Conservation (phyloP, 1,140 invertebrate genomes). For the Philotrypesis tridentata region DNA sequence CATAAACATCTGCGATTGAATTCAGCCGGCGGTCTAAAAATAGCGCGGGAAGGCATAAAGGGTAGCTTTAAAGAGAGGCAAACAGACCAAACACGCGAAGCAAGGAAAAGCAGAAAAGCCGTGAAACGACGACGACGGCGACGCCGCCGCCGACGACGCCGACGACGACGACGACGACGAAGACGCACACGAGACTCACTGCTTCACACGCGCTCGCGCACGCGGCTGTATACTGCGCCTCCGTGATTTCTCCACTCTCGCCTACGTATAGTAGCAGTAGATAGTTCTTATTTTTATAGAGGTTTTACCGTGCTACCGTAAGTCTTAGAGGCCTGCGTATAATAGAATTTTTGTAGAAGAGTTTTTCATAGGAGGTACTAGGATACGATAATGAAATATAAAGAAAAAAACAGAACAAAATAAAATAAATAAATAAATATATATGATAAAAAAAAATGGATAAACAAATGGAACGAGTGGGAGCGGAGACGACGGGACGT, state of each 20-base stretch:
- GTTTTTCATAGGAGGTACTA: slow-evolving; percentile 53
- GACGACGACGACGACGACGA: no score
- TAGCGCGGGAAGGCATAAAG: slow-evolving; percentile 17
- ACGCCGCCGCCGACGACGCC: background rate
- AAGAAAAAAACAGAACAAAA: slow-evolving; percentile 14
- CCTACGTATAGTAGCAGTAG: slow-evolving; percentile 61
- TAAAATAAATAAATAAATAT: slow-evolving; percentile 40
- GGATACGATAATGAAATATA: slow-evolving; percentile 41
- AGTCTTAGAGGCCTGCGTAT: slow-evolving; percentile 74
- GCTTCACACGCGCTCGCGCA: background rate
- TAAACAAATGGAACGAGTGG: slow-evolving; percentile 18
- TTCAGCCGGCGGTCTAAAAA: slow-evolving; percentile 27
- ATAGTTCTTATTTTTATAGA: slow-evolving; percentile 76
- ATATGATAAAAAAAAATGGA: slow-evolving; percentile 35
- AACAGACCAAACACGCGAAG: background rate
- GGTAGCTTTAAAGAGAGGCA: slow-evolving; percentile 19
- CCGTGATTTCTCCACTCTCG: slow-evolving; percentile 47
- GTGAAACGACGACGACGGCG: background rate
- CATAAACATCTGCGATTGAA: slow-evolving; percentile 22
- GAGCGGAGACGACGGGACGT: background rate
- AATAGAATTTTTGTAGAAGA: slow-evolving; percentile 64
- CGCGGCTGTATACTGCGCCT: slow-evolving; percentile 6
- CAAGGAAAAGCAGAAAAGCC: slow-evolving; percentile 13
- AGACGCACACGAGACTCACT: background rate
- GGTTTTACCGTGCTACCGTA: slow-evolving; percentile 74